These are phyloP conservation scores for Emys orbicularis DNA, from an alignment of 2,797 vertebrate genomes.

Conservation along the genomic window DNA sequence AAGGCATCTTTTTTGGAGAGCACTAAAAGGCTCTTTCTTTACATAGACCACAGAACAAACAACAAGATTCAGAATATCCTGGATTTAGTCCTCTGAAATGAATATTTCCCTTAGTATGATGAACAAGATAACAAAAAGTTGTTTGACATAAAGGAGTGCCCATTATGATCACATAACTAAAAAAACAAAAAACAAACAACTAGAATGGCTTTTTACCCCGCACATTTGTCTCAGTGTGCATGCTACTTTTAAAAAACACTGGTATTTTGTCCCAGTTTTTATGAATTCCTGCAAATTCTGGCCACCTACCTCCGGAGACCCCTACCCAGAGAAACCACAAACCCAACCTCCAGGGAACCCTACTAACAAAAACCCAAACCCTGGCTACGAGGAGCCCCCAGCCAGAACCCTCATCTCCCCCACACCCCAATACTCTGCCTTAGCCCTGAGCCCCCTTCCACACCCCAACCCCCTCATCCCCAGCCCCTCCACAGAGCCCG, in stretches of 20 bases:
- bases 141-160: not conserved
- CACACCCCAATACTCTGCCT: no score
- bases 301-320: no score
- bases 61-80: not conserved
- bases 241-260: not conserved
- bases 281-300: not conserved
- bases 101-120: not conserved
- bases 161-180: not conserved
- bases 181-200: not conserved
- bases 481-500: no score
- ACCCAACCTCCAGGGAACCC: no score
- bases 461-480: no score
- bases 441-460: no score
- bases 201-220: not conserved
- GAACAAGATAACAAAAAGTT: not conserved
- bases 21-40: not conserved
- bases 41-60: not conserved
- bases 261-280: not conserved
- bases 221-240: rapidly evolving
- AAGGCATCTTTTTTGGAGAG: slow-evolving; percentile 22
- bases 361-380: no score
- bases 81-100: not conserved
- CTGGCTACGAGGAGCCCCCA: no score
- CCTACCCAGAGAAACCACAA: no score
- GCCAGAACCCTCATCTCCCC: no score